These are phyloP conservation scores for Ricordea florida DNA, from an alignment of 92 coral and sea anemone genomes.

Conservation along the genomic window DNA sequence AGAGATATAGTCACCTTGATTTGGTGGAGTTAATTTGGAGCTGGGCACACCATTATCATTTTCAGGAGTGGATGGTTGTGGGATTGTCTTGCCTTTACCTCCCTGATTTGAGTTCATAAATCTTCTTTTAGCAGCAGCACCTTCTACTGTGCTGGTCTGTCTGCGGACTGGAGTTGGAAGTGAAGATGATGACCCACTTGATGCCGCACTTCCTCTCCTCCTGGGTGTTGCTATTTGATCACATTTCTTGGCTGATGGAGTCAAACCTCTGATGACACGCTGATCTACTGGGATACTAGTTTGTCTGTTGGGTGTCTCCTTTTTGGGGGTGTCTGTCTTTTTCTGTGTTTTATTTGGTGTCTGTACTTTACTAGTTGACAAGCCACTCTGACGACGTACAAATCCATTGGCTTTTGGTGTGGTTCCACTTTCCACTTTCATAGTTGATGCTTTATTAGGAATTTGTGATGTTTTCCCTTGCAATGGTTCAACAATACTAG, in stretches of 20 bases:
- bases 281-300: slow-evolving; percentile 1
- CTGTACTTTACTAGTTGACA: not conserved
- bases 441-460: not conserved
- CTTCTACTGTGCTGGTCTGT: not conserved
- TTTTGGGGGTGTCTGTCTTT: too few relatives aligned
- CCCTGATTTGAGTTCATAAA: not conserved
- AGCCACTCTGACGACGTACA: not conserved
- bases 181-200: not conserved
- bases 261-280: not conserved
- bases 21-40: slow-evolving; percentile 6
- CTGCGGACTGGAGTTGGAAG: slow-evolving; percentile 4
- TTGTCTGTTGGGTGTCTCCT: too few relatives aligned
- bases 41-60: not conserved
- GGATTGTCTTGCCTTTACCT: not conserved
- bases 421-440: not conserved
- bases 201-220: slow-evolving; percentile 12
- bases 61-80: slow-evolving; percentile 7
- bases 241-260: slow-evolving; percentile 7
- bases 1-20: too few relatives aligned
- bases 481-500: slow-evolving; percentile 10
- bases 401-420: too few relatives aligned
- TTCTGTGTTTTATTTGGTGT: too few relatives aligned
- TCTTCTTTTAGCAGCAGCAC: not conserved
- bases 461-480: slow-evolving; percentile 34
- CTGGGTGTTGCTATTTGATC: slow-evolving; percentile 12